These are phyloP conservation scores for Cololabis saira DNA, from an alignment of 2,113 vertebrate genomes.

Conservation along the genomic window DNA sequence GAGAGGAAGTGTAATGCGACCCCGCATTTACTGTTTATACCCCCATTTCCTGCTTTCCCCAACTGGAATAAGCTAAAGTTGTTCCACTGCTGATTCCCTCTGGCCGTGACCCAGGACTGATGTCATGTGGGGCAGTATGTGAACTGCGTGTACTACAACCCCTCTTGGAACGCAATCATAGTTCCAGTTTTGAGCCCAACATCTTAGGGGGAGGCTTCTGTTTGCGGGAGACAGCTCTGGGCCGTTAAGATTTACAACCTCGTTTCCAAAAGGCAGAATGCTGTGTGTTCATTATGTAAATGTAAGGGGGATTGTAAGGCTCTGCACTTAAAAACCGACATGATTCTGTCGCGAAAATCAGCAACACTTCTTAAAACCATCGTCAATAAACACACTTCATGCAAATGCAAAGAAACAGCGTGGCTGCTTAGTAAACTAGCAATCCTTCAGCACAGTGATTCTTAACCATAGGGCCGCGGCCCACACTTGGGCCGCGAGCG, in stretches of 20 bases:
- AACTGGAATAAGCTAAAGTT: conserved; percentile 64
- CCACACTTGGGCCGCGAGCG: too few species aligned
- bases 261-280: background rate
- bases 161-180: conserved; percentile 41
- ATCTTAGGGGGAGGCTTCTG: conserved; percentile 32
- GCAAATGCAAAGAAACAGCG: too few species aligned
- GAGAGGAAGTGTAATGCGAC: conserved; percentile 72
- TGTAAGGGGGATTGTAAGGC: too few species aligned
- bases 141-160: conserved; percentile 61
- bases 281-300: too few species aligned
- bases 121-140: conserved; percentile 70
- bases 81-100: conserved; percentile 71
- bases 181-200: conserved; percentile 51
- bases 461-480: too few species aligned
- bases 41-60: conserved; percentile 76
- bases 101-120: conserved; percentile 70
- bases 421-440: too few species aligned
- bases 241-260: background rate
- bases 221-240: conserved; percentile 20
- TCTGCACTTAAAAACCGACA: too few species aligned
- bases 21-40: conserved; percentile 76
- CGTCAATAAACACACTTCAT: too few species aligned
- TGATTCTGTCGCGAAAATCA: too few species aligned
- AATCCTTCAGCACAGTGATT: too few species aligned
- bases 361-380: too few species aligned